Evolutionary conservation across 2,888 invertebrate genomes (phyloP).

Genomic region (Crepidodera aurea): DNA sequence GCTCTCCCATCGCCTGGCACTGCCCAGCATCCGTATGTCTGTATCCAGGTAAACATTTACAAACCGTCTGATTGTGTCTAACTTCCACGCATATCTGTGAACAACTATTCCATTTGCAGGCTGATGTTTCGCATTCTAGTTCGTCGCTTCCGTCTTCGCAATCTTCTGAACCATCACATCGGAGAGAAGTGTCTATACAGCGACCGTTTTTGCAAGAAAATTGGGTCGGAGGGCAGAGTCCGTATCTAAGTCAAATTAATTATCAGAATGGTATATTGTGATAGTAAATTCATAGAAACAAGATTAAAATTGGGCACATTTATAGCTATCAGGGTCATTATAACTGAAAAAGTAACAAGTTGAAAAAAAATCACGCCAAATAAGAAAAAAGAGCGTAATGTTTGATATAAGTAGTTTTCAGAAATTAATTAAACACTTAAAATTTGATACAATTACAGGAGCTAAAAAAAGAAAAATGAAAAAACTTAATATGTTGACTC

Average conservation of each 20-base stretch:
- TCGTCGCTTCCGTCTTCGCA: conserved; percentile 66
- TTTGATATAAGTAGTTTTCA: too few species aligned
- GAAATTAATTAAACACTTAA: too few species aligned
- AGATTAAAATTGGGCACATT: too few species aligned
- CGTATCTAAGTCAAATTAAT: conserved; percentile 40
- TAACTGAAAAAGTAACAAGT: too few species aligned
- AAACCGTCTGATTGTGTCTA: conserved; percentile 64
- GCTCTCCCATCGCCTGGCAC: conserved; percentile 67
- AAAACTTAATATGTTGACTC: too few species aligned
- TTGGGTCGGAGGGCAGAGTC: conserved; percentile 56
- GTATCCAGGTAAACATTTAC: conserved; percentile 73
- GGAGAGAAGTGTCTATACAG: conserved; percentile 66
- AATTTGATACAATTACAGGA: too few species aligned
- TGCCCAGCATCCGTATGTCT: conserved; percentile 61
- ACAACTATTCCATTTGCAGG: conserved; percentile 77
- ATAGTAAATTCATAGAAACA: too few species aligned
- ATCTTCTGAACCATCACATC: conserved; percentile 67
- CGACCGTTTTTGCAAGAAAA: conserved; percentile 63
- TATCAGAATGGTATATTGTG: background rate
- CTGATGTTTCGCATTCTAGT: conserved; percentile 50
- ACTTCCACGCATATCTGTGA: conserved; percentile 78
- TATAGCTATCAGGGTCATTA: too few species aligned
- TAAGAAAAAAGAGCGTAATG: too few species aligned
- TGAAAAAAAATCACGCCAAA: too few species aligned
- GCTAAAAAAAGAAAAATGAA: too few species aligned